A percentile compares a stretch with the other conserved stretches of the same genome.
Conservation (phyloP, 2,113 vertebrate species). For the Catharus minimus region DNA sequence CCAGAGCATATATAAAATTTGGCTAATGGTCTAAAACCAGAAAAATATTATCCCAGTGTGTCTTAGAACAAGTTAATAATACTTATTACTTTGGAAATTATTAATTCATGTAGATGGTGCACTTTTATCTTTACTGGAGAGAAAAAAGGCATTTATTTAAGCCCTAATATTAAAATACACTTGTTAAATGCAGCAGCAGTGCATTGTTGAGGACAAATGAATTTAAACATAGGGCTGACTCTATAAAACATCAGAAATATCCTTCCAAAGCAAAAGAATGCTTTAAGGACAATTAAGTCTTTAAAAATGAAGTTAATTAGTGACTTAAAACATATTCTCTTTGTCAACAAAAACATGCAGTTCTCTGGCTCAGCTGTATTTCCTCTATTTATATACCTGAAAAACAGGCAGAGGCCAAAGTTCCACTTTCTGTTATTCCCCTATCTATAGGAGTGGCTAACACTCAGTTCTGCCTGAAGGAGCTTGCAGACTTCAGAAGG, state of each 20-base stretch:
- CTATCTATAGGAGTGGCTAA: constrained; percentile 28
- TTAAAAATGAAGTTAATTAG: constrained; percentile 16
- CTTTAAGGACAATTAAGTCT: constrained; percentile 3
- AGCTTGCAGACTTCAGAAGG: constrained; percentile 52
- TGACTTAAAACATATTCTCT: background rate
- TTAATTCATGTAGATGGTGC: constrained; percentile 20
- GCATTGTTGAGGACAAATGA: constrained; percentile 4
- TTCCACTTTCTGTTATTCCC: constrained; percentile 40
- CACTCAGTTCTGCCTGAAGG: constrained; percentile 55
- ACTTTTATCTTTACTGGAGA: background rate
- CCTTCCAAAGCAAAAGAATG: constrained; percentile 3
- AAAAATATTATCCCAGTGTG: constrained; percentile 32
- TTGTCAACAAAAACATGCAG: background rate
- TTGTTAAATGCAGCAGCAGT: constrained; percentile 3
- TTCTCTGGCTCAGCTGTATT: background rate
- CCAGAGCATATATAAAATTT: constrained; percentile 33
- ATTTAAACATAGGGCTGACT: constrained; percentile 20
- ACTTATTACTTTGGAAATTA: constrained; percentile 53
- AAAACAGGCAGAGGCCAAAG: constrained; percentile 16
- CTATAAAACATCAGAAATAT: constrained; percentile 18
- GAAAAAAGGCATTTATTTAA: constrained; percentile 5
- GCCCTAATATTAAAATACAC: background rate
- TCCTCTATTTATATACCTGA: background rate
- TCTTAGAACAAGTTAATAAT: constrained; percentile 17
- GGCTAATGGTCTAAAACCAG: constrained; percentile 20